Evolutionary conservation across 2,113 vertebrate species (phyloP), one percentile per base, ranked within the genome.

Genomic region (Motacilla tschutschensis): DNA sequence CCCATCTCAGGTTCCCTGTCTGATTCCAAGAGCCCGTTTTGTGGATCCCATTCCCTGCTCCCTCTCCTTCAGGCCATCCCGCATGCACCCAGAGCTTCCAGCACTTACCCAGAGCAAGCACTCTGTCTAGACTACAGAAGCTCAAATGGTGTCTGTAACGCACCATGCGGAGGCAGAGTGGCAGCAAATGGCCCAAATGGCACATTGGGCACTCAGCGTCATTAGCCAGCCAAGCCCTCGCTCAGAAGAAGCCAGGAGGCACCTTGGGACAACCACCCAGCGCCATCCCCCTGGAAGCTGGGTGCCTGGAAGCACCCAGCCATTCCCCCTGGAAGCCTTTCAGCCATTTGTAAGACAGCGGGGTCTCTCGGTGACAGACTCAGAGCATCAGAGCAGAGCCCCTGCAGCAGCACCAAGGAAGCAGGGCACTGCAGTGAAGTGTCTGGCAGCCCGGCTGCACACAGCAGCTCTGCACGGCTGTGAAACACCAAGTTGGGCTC

Each of bases 141-240:
- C 8, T 17, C 29, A 44, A n/a, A 25, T 6, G 12, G 2, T 0
- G 0, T 6, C 40, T 2, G 1, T 7, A 28, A 21, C 0, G 0
- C 12, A 24, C 33, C 51, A 44, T 1, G 44, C 4, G 20, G 36
- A 33, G 2, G 18, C 10, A 55, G 2, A 19, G 17, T 29, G 77
- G 35, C 38, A 26, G 9, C 0, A n/a, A n/a, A n/a, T n/a, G n/a
- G 21, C 26, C 72, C 10, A 35, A 41, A 31, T 0, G 8, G 38
- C 7, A 8, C 25, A 3, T 2, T 17, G 44, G 41, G 46, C 35
- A 31, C n/a, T 21, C 4, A 2, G 5, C 2, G 18, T 4, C 65
- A 44, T 9, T 5, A 36, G 14, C 14, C 41, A 71, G 48, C 25
- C 33, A 5, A 79, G 35, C 20, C 14, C 40, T 17, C 2, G 17